A percentile compares a stretch with the other conserved stretches of the same genome.
Conservation (phyloP, 2,888 invertebrate species). For the Omphaloscelis lunosa region DNA sequence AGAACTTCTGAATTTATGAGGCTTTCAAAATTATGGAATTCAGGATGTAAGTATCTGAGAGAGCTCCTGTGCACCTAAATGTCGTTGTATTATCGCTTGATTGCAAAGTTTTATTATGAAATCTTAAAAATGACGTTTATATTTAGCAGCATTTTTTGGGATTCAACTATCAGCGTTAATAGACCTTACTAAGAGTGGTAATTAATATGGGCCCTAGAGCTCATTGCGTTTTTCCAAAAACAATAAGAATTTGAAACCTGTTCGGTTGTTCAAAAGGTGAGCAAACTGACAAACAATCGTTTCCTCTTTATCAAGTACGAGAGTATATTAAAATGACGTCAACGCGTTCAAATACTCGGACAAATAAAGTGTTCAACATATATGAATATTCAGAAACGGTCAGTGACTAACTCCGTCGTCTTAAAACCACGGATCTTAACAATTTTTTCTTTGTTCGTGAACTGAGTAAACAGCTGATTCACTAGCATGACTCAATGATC, state of each 20-base stretch:
- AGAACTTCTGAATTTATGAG: not conserved
- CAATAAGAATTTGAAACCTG: constrained; percentile 32
- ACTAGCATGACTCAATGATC: constrained; percentile 51
- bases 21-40: not conserved
- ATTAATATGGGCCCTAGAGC: not conserved
- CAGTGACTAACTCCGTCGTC: constrained; percentile 53
- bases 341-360: constrained; percentile 36
- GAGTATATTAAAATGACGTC: constrained; percentile 41
- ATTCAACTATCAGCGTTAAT: not conserved
- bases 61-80: not conserved
- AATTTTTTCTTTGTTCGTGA: constrained; percentile 63
- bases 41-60: not conserved
- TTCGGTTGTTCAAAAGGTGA: constrained; percentile 24
- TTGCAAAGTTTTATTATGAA: not conserved
- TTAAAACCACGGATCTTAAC: constrained; percentile 45
- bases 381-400: constrained; percentile 62
- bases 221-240: constrained; percentile 4
- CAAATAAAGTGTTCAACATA: constrained; percentile 52
- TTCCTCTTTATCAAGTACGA: constrained; percentile 45
- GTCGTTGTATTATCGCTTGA: not conserved
- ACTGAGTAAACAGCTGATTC: constrained; percentile 64
- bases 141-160: not conserved
- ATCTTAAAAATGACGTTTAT: constrained; percentile 12
- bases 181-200: not conserved
- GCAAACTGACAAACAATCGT: constrained; percentile 45